A percentile compares a stretch with the other conserved stretches of the same genome.
phyloP scores from a whole-genome alignment of 2,113 vertebrate species.

The Melanocharis versteri region DNA sequence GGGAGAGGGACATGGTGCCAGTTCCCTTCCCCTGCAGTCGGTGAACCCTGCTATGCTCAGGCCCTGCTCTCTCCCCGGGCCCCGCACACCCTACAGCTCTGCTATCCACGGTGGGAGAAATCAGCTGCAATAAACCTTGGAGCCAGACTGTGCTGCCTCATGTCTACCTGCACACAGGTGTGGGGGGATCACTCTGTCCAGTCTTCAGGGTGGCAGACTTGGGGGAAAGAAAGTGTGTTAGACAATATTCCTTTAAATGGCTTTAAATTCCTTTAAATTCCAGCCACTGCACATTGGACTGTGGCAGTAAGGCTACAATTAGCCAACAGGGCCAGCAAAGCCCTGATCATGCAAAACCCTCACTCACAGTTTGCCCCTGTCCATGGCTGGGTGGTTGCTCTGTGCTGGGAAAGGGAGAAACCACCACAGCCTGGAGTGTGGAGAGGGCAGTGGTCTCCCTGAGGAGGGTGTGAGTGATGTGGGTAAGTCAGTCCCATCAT shows the following conservation, averaged over 20 bases:
- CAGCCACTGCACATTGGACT: neutral
- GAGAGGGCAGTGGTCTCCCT: neutral
- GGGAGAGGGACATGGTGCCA: neutral
- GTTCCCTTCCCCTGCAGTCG: neutral
- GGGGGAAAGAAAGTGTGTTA: neutral
- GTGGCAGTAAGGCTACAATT: neutral
- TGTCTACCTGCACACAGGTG: neutral
- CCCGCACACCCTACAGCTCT: neutral
- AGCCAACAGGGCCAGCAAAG: neutral
- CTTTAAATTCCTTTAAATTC: too few species aligned
- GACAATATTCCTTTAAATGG: neutral
- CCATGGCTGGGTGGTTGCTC: neutral
- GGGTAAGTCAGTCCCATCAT: neutral
- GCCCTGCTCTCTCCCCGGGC: neutral
- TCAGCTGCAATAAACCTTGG: slow-evolving; percentile 41
- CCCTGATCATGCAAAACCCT: neutral
- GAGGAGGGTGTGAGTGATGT: neutral
- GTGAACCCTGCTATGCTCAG: neutral
- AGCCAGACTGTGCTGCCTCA: neutral
- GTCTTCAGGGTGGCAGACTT: neutral
- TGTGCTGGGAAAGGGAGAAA: neutral
- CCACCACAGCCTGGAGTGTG: neutral
- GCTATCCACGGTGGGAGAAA: neutral
- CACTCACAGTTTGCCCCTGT: neutral
- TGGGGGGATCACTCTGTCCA: neutral